Conservation (phyloP, 2,797 vertebrate species). For the Propithecus deckenii region DNA sequence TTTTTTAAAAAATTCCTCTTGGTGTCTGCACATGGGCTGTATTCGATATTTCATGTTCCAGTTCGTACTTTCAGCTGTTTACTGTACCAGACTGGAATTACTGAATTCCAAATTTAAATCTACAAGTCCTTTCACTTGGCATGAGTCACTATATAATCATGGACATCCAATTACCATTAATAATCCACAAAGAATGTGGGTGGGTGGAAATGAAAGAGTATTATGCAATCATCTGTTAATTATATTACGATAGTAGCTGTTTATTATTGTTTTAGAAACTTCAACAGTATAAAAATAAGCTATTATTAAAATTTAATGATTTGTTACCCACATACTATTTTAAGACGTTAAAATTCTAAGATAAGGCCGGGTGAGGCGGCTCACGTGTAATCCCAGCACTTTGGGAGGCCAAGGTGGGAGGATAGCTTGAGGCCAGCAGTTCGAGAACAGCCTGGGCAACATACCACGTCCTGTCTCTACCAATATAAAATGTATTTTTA, state of each 20-base stretch:
- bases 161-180: background rate
- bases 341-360: background rate
- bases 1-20: background rate
- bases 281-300: constrained; percentile 33
- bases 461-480: too few relatives aligned
- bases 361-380: too few relatives aligned
- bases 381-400: too few relatives aligned
- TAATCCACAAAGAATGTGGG: background rate
- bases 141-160: background rate
- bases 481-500: too few relatives aligned
- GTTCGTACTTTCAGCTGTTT: background rate
- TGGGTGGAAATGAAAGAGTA: background rate
- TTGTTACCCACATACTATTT: background rate
- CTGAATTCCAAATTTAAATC: constrained; percentile 32
- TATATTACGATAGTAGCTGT: background rate
- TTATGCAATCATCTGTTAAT: background rate
- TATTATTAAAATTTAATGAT: background rate
- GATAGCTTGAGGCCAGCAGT: too few relatives aligned
- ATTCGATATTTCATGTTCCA: background rate
- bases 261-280: background rate
- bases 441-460: too few relatives aligned
- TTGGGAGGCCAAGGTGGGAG: too few relatives aligned
- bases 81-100: background rate
- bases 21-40: background rate
- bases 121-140: constrained; percentile 11